phyloP scores from a whole-genome alignment of 2,113 vertebrate species.

The Circaetus cinerascens region DNA sequence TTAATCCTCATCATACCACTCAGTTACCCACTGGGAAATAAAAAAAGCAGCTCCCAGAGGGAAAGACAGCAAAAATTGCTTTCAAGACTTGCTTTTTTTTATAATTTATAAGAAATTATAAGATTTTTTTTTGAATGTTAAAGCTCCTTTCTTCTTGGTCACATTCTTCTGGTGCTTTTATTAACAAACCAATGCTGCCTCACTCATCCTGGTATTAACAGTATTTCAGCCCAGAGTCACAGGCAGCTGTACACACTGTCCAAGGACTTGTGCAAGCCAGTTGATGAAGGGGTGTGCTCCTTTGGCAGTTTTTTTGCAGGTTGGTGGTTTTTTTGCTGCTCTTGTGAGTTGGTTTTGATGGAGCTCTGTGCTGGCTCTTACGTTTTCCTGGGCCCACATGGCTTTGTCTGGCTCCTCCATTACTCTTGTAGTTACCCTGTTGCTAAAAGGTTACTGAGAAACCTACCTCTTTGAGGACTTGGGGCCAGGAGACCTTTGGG shows the following conservation, averaged over 20 bases:
- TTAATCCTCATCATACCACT: neutral
- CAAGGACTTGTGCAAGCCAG: neutral
- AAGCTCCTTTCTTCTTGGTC: neutral
- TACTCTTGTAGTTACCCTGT: neutral
- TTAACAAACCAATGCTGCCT: neutral
- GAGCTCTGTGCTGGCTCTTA: neutral
- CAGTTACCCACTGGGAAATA: neutral
- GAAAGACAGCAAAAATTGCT: neutral
- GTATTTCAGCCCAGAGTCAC: neutral
- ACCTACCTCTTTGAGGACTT: neutral
- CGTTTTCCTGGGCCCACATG: neutral
- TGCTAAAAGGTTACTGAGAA: neutral
- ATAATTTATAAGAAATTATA: neutral
- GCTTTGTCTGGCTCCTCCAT: neutral
- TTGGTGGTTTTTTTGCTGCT: neutral
- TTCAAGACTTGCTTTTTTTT: neutral
- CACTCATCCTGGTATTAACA: neutral
- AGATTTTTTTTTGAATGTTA: neutral
- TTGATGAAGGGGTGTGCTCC: neutral
- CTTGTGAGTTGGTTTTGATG: neutral
- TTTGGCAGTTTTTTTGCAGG: neutral
- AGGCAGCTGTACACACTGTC: neutral
- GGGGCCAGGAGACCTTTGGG: neutral
- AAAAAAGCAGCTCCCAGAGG: neutral
- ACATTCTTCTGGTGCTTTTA: neutral